phyloP scores from a whole-genome alignment of 35 echinoderm and acorn worm species.

The Stichopus chloronotus region DNA sequence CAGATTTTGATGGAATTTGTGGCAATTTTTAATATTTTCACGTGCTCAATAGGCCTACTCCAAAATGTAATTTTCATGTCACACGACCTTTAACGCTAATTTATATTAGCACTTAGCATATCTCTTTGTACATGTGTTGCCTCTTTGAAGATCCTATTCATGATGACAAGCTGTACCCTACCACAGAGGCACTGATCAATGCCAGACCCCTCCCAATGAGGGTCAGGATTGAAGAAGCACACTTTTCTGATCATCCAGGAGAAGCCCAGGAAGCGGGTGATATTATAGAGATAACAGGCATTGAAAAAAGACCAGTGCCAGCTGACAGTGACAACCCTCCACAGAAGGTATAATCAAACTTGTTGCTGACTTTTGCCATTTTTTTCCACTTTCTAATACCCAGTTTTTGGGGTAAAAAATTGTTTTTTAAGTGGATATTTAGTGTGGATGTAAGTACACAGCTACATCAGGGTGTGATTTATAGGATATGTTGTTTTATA shows the following conservation, averaged over 20 bases:
- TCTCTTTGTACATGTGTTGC: too few relatives aligned
- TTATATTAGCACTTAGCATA: too few relatives aligned
- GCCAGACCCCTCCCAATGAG: conserved; percentile 46
- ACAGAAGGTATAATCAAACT: conserved; percentile 11
- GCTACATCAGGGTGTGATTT: too few relatives aligned
- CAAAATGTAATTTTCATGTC: too few relatives aligned
- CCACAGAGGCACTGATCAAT: conserved; percentile 54
- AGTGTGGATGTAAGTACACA: too few relatives aligned
- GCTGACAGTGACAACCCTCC: conserved; percentile 14
- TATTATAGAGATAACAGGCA: conserved; percentile 57
- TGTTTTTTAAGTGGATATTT: too few relatives aligned
- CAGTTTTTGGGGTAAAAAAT: neutral
- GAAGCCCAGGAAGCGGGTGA: conserved; percentile 65
- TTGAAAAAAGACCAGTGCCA: conserved; percentile 51
- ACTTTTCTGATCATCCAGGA: conserved; percentile 58
- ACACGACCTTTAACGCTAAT: too few relatives aligned
- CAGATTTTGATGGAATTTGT: too few relatives aligned
- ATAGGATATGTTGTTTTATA: too few relatives aligned
- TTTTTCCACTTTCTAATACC: neutral
- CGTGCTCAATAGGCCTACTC: too few relatives aligned
- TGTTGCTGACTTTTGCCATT: neutral
- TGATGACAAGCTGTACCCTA: conserved; percentile 54
- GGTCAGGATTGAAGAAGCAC: conserved; percentile 66
- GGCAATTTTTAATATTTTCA: too few relatives aligned
- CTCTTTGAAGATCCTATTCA: conserved; percentile 30